Evolutionary conservation across 2,888 invertebrate species (phyloP), one percentile per base, ranked within the genome.

Genomic region (Elegia similella): DNA sequence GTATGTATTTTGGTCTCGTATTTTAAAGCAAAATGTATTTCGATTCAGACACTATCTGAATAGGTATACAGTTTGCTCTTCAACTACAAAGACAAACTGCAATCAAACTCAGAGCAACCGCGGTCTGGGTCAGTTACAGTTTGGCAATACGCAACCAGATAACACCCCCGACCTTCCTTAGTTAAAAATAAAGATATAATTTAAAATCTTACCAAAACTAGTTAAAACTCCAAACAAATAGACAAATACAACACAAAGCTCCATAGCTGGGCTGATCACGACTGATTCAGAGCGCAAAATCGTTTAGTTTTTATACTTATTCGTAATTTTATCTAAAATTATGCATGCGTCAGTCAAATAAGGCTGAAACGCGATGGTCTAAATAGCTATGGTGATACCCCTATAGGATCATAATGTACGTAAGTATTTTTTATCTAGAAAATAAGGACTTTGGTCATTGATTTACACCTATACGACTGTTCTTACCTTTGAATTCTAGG

Each of bases 361-460:
- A 53, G 47, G 54, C 65, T 53, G 10, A 17, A 17, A 34, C 16
- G 16, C 50, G 3, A 6, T 76, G 79, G 43, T 59, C 79, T 78
- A 78, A 77, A 80, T 80, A 78, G 61, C 68, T 73, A 75, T 75
- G 77, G 30, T 69, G 74, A 78, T 75, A 77, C 78, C 79, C 79
- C 64, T 76, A 79, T 78, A 32, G 6, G 15, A 55, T 23, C 55
- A 56, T 62, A 47, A 38, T 44, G 16, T 32, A 23, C 23, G 23
- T 23, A 23, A 23, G 23, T 23, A 5, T 5, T 23, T n/a, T 3
- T 23, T 6, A 34, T 10, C 34, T 38, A 38, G 38, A 1, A 10
- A n/a, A 0, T 10, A 3, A 12, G 12, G 38, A 38, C 38, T 34
- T 34, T n/a, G 38, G 38, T 12, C 38, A 12, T 12, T 6, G 8